Evolutionary conservation across 1,140 invertebrate species (phyloP).

Genomic region (Mylabris phalerata): DNA sequence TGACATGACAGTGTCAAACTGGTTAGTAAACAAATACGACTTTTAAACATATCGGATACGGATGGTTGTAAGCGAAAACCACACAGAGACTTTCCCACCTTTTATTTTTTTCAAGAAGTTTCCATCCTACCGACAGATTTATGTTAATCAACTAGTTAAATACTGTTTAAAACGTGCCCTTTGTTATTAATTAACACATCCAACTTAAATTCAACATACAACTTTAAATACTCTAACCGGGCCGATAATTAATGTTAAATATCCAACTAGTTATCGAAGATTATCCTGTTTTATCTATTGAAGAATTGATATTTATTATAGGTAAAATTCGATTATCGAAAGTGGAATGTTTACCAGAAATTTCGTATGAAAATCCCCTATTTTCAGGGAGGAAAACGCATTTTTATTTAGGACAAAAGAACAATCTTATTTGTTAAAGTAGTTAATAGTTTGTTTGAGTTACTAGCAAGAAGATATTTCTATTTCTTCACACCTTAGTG

Average conservation of each 20-base stretch:
- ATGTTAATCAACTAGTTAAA: slow-evolving; percentile 8
- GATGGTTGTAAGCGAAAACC: too few relatives aligned
- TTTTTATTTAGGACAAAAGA: background rate
- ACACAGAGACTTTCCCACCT: slow-evolving; percentile 12
- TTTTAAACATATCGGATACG: too few relatives aligned
- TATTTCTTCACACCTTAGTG: slow-evolving; percentile 19
- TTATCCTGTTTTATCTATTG: too few relatives aligned
- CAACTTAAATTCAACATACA: slow-evolving; percentile 10
- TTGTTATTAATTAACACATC: slow-evolving; percentile 16
- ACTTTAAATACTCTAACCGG: slow-evolving; percentile 10
- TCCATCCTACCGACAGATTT: slow-evolving; percentile 4
- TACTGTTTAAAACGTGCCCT: slow-evolving; percentile 16
- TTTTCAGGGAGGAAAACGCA: too few relatives aligned
- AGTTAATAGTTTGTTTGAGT: slow-evolving; percentile 24
- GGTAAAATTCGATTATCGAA: too few relatives aligned
- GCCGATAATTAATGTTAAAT: slow-evolving; percentile 5
- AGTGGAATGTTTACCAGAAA: too few relatives aligned
- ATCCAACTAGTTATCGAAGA: too few relatives aligned
- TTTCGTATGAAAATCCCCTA: too few relatives aligned
- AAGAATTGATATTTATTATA: too few relatives aligned
- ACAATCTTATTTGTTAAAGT: slow-evolving; percentile 20
- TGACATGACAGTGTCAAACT: slow-evolving; percentile 17
- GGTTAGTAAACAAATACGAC: slow-evolving; percentile 8
- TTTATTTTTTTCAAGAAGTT: slow-evolving; percentile 4
- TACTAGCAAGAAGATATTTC: slow-evolving; percentile 6